Evolutionary conservation across 2,888 invertebrate genomes (phyloP).

Genomic region (Trissoscelio sp.): DNA sequence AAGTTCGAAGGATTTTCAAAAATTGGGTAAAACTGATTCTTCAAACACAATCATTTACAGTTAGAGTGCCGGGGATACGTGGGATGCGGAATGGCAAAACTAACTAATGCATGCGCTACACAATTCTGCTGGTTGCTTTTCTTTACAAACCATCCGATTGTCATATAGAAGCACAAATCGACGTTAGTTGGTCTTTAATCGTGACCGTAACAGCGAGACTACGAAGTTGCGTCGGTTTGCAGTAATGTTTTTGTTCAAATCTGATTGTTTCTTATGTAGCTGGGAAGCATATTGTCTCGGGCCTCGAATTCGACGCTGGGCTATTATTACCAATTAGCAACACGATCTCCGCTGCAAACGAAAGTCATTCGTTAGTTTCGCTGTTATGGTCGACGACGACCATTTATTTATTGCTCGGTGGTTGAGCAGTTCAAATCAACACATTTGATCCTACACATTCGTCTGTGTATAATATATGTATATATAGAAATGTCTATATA

Average conservation of each 20-base stretch:
- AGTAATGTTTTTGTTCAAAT: neutral
- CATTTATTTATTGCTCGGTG: conserved; percentile 8
- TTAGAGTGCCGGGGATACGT: conserved; percentile 64
- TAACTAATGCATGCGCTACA: conserved; percentile 79
- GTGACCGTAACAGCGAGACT: conserved; percentile 8
- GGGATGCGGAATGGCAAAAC: conserved; percentile 63
- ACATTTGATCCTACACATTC: conserved; percentile 53
- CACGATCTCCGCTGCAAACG: conserved; percentile 18
- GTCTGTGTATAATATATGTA: conserved; percentile 51
- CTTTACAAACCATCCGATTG: conserved; percentile 65
- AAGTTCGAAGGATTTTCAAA: conserved; percentile 25
- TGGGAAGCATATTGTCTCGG: neutral
- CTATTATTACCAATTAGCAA: conserved; percentile 44
- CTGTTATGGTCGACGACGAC: conserved; percentile 15
- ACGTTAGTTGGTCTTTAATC: conserved; percentile 23
- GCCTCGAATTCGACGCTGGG: neutral
- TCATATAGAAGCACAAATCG: conserved; percentile 60
- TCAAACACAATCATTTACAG: conserved; percentile 50
- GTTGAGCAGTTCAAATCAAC: conserved; percentile 26
- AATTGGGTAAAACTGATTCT: conserved; percentile 15
- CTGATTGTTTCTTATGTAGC: neutral
- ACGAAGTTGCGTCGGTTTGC: neutral
- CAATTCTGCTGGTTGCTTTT: conserved; percentile 75
- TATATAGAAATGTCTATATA: conserved; percentile 38
- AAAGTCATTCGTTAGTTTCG: conserved; percentile 6